Conservation (phyloP, 1,140 invertebrate genomes). For the Drosophila equinoxialis region DNA sequence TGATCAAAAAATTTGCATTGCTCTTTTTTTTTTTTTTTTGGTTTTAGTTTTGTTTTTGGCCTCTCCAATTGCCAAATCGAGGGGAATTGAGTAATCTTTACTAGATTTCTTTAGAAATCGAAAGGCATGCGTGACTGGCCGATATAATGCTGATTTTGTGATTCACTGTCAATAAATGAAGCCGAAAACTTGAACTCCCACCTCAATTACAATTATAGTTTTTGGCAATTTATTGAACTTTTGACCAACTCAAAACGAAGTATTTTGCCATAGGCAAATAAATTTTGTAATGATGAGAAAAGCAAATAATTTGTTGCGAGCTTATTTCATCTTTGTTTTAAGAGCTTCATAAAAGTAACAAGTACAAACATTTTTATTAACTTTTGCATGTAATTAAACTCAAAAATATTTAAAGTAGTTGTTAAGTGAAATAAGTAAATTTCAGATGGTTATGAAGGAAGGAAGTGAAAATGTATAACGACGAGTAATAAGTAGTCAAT, state of each 20-base stretch:
- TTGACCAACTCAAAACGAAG: neutral
- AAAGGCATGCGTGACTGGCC: slow-evolving; percentile 8
- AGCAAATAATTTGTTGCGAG: neutral
- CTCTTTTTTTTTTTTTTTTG: slow-evolving; percentile 5
- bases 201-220: slow-evolving; percentile 9
- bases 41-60: neutral
- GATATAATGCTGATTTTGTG: slow-evolving; percentile 11
- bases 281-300: neutral
- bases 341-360: too few species aligned
- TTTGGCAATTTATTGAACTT: slow-evolving; percentile 8
- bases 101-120: slow-evolving; percentile 1
- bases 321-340: neutral
- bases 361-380: too few species aligned
- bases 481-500: too few species aligned
- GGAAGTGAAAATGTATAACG: too few species aligned
- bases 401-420: too few species aligned
- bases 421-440: too few species aligned
- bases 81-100: slow-evolving; percentile 7
- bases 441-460: too few species aligned
- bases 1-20: slow-evolving; percentile 13
- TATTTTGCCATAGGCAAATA: neutral
- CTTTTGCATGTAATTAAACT: too few species aligned
- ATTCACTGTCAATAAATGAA: slow-evolving; percentile 8
- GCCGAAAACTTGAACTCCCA: neutral
- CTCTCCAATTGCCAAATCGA: slow-evolving; percentile 11